Evolutionary conservation across 2,888 invertebrate genomes (phyloP), one percentile per base, ranked within the genome.

Genomic region (Troides aeacus): DNA sequence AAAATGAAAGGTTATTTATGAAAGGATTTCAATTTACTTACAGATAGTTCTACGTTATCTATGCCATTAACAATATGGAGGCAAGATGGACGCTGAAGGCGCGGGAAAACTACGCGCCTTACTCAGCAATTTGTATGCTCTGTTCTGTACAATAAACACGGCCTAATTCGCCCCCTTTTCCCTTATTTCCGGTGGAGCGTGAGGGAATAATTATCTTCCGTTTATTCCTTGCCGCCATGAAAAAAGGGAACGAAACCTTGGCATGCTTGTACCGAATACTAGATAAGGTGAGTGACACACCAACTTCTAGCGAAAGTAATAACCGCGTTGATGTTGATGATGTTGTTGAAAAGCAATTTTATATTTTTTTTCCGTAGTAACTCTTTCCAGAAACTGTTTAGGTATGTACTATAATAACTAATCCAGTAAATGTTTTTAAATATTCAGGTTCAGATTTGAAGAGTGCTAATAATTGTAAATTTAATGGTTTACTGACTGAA

Each of bases 131-230:
- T 70, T 57, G 70, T 70, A 64, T 67, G 70, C 70, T 66, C 64
- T 42, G 66, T 56, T 64, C 66, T 67, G 70, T 60, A 56, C 66
- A 42, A 70, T 70, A 70, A 70, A 70, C 70, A 62, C 60, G 60
- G 64, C 63, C 64, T 70, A 70, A 70, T 66, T 64, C 66, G 53
- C 66, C 64, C 70, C 70, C 66, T 70, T 70, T 70, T 60, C 62
- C 66, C 70, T 70, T 56, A 70, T 66, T 70, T 70, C 70, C 70
- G 70, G 70, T 64, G 66, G 66, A 70, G 70, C 70, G 70, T 66
- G 70, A 66, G 70, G 70, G 66, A 70, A 74, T 75, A 76, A 76
- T 76, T 76, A 76, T 75, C 73, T 74, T 75, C 73, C 71, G 75
- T 72, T 74, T 72, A 73, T 72, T 73, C 71, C 72, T 66, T 58